phyloP scores from a whole-genome alignment of 2,113 vertebrate species.

The Sebastes schlegelii region DNA sequence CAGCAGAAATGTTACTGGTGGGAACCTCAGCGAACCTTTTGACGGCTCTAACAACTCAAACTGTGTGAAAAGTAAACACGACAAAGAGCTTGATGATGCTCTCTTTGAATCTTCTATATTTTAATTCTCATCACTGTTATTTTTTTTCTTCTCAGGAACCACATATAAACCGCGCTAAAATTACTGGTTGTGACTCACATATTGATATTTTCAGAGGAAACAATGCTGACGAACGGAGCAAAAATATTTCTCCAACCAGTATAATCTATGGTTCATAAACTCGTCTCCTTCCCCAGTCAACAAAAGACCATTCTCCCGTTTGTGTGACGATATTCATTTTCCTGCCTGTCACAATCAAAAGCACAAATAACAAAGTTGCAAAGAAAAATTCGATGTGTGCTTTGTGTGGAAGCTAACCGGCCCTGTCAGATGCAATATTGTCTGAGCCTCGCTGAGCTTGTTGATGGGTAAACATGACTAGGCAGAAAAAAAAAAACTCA shows the following conservation, averaged over 20 bases:
- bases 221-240: constrained; percentile 9
- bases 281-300: constrained; percentile 1
- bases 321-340: constrained; percentile 29
- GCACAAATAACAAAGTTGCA: constrained; percentile 37
- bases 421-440: constrained; percentile 9
- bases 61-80: background rate
- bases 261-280: constrained; percentile 43
- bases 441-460: constrained; percentile 8
- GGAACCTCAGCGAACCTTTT: constrained; percentile 13
- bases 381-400: background rate
- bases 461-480: constrained; percentile 40
- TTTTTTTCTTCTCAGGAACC: background rate
- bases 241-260: constrained; percentile 5
- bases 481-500: background rate
- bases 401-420: constrained; percentile 13
- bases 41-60: background rate
- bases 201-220: constrained; percentile 11
- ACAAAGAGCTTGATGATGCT: background rate
- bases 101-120: background rate
- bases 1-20: background rate
- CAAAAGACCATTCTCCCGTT: background rate
- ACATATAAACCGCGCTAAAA: background rate
- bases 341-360: constrained; percentile 35
- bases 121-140: background rate
- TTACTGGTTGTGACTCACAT: background rate